Evolutionary conservation across 2,888 invertebrate species (phyloP), one percentile per base, ranked within the genome.

Genomic region (Melanostoma scalare): DNA sequence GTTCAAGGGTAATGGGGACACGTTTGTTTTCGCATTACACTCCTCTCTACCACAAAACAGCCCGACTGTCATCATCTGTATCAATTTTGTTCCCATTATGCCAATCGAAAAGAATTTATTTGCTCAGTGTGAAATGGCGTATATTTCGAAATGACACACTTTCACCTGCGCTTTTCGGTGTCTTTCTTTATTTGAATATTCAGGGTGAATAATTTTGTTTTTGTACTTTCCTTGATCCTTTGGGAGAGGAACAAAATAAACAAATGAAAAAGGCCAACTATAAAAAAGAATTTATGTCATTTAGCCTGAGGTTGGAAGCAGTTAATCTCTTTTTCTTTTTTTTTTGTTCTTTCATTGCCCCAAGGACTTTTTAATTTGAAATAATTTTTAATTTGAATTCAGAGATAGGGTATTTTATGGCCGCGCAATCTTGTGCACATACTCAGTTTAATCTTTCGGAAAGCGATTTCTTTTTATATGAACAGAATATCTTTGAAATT

Each of bases 11-110:
- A 55, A 61, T n/a, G 60, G 46, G n/a, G 40, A 60, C 38, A 58
- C 38, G 53, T 38, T 48, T 44, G 9, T 31, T 60, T 8, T 9
- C 36, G 5, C 46, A 20, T 20, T 48, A 9, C 48, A 63, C 10
- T 33, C 30, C 30, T 20, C 33, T 6, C 9, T 20, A 33, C 0
- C 2, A 61, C 5, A 30, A 36, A 30, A 38, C 6, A 2, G 6
- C 9, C 8, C 6, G 50, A 36, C 31, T 31, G 46, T 44, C 50
- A 33, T 72, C 81, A 61, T 72, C 72, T 77, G 77, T 81, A 81
- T 77, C 73, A 73, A 77, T 82, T 82, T 76, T 67, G 69, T 46
- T 58, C 50, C 67, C 77, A 82, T 82, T 82, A 78, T 63, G 63
- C 52, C 63, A 68, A 77, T 82, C 61, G 72, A 65, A 76, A 38